phyloP scores from a whole-genome alignment of 2,888 invertebrate species.

The Hirtodrosophila confusa region DNA sequence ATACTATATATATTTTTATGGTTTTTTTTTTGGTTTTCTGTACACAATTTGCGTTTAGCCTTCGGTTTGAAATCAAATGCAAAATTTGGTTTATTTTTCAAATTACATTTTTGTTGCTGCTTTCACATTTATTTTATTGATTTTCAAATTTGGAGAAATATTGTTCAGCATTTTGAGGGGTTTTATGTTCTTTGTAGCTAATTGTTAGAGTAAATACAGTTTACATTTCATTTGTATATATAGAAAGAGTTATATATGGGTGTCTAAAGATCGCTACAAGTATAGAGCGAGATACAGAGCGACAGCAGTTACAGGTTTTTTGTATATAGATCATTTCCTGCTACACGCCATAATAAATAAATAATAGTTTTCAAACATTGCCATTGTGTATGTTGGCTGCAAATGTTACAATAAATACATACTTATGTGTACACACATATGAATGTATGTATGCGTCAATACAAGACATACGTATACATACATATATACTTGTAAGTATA shows the following conservation, averaged over 20 bases:
- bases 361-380: slow-evolving; percentile 34
- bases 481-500: slow-evolving; percentile 16
- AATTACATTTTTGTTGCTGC: slow-evolving; percentile 23
- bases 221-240: slow-evolving; percentile 60
- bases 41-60: slow-evolving; percentile 4
- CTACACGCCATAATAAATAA: slow-evolving; percentile 34
- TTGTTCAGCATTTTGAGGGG: slow-evolving; percentile 55
- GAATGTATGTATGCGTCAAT: slow-evolving; percentile 20
- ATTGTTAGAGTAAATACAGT: slow-evolving; percentile 67
- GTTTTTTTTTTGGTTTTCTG: slow-evolving; percentile 4
- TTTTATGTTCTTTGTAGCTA: slow-evolving; percentile 44
- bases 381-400: slow-evolving; percentile 55
- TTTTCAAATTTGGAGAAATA: slow-evolving; percentile 61
- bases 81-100: slow-evolving; percentile 38
- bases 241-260: slow-evolving; percentile 59
- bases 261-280: slow-evolving; percentile 67
- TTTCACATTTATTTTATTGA: slow-evolving; percentile 50
- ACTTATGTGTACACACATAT: no score
- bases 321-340: slow-evolving; percentile 38
- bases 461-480: slow-evolving; percentile 27
- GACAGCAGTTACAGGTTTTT: slow-evolving; percentile 50
- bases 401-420: slow-evolving; percentile 41
- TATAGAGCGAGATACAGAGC: slow-evolving; percentile 69
- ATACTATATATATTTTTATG: slow-evolving; percentile 5
- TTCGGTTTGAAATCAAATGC: slow-evolving; percentile 58